Conservation (phyloP, 35 echinoderm and acorn worm genomes). For the Anneissia japonica region DNA sequence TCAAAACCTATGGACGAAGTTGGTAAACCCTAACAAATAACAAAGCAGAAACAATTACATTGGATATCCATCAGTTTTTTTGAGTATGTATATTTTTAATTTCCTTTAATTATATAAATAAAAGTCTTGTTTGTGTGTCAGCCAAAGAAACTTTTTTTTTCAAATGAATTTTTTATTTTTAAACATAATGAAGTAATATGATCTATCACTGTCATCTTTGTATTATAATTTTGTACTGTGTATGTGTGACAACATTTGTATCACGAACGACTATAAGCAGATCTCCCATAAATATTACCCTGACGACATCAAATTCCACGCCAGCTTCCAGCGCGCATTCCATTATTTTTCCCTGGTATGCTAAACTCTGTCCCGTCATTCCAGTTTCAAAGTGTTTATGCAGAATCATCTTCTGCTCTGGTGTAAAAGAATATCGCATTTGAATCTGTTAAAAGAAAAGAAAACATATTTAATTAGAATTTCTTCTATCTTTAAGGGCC, state of each 20-base stretch:
- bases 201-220: background rate
- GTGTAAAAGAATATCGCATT: slow-evolving; percentile 78
- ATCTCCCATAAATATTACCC: slow-evolving; percentile 35
- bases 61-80: too few species aligned
- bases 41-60: too few species aligned
- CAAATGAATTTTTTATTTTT: background rate
- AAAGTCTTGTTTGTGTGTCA: background rate
- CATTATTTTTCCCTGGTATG: slow-evolving; percentile 90
- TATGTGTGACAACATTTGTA: background rate
- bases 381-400: slow-evolving; percentile 80
- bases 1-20: too few species aligned
- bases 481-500: too few species aligned
- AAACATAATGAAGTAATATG: background rate
- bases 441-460: slow-evolving; percentile 64
- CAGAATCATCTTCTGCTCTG: slow-evolving; percentile 84
- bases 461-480: too few species aligned
- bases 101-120: background rate
- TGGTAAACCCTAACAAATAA: too few species aligned
- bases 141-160: background rate
- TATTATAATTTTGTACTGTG: background rate
- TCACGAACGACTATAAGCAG: background rate
- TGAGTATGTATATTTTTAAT: too few species aligned
- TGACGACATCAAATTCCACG: slow-evolving; percentile 89
- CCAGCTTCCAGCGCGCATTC: slow-evolving; percentile 82
- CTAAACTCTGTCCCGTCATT: slow-evolving; percentile 94